phyloP scores from a whole-genome alignment of 2,797 vertebrate species.

The Rhinichthys osculus region DNA sequence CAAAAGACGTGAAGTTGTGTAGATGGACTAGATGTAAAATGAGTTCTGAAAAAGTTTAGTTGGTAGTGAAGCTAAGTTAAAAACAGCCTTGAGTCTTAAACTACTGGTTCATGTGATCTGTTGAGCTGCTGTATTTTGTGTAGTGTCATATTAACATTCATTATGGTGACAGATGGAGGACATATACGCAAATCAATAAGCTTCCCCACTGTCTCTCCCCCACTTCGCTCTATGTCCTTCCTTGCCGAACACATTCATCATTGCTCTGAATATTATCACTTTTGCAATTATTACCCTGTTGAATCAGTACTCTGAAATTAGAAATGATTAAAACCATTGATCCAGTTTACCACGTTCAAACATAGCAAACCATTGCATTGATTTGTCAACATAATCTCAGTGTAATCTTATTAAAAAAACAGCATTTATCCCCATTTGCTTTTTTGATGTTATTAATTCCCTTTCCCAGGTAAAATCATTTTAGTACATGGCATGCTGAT shows the following conservation, averaged over 20 bases:
- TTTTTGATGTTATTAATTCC: constrained; percentile 26
- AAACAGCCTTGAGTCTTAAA: background rate
- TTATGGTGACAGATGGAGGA: constrained; percentile 39
- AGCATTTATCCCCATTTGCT: constrained; percentile 2
- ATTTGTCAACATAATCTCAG: constrained; percentile 27
- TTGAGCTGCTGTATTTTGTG: constrained; percentile 10
- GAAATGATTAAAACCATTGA: constrained; percentile 29
- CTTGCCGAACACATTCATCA: constrained; percentile 34
- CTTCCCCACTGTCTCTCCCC: constrained; percentile 3
- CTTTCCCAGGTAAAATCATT: constrained; percentile 15
- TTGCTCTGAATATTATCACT: constrained; percentile 10
- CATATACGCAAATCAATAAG: constrained; percentile 32
- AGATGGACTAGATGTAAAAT: background rate
- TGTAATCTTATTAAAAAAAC: constrained; percentile 18
- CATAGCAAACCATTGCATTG: background rate
- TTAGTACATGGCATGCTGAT: background rate
- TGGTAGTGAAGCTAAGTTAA: background rate
- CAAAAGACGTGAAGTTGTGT: background rate
- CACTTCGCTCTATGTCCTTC: background rate
- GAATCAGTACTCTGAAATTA: constrained; percentile 30
- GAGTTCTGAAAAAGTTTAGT: constrained; percentile 5
- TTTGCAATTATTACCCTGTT: constrained; percentile 16
- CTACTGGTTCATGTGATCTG: background rate
- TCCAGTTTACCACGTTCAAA: constrained; percentile 9
- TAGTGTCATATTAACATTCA: constrained; percentile 44